Evolutionary conservation across 2,888 invertebrate genomes (phyloP), one percentile per base, ranked within the genome.

Genomic region (Drosophila buzzatii): DNA sequence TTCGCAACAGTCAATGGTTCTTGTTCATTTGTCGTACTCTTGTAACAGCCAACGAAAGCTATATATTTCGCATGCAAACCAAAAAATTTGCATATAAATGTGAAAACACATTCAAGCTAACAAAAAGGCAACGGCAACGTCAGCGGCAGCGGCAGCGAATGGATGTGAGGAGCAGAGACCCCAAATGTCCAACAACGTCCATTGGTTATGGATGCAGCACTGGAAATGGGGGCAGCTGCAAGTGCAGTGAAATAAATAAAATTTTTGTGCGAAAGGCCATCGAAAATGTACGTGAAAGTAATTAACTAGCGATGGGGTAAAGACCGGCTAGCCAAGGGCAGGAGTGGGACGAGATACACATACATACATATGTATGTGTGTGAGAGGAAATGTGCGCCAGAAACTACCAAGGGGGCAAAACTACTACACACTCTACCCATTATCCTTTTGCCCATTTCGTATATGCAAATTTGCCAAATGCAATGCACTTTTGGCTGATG

Each of bases 261-360:
- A 85, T 67, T 76, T 68, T 79, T 76, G 81, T 81, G 82, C 75
- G 80, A 80, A 70, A 70, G 68, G 60, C 87, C 85, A 85, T 76
- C 79, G 79, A 83, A 85, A 87, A 87, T 87, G 84, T 86, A 88
- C 87, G 89, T 80, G 89, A 86, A 87, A 89, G 87, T 89, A 87
- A 87, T 87, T 87, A 86, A 87, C 89, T 87, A 86, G 79, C 71
- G 82, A 79, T 72, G 56, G 67, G 53, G 47, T 35, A 45, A 71
- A 55, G 53, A 2, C 55, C 62, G 55, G 37, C 6, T 2, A 7
- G 39, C 37, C 20, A 18, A 53, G 20, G 33, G 52, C 14, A 2
- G 37, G 20, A 16, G 37, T 37, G 52, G 52, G 37, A 16, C 37
- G 16, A 16, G 53, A 23, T 33, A 33, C 33, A 37, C 6, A 6